Base-by-base conservation (phyloP, 2,888 invertebrate species). In the Andrena bucephala region DNA sequence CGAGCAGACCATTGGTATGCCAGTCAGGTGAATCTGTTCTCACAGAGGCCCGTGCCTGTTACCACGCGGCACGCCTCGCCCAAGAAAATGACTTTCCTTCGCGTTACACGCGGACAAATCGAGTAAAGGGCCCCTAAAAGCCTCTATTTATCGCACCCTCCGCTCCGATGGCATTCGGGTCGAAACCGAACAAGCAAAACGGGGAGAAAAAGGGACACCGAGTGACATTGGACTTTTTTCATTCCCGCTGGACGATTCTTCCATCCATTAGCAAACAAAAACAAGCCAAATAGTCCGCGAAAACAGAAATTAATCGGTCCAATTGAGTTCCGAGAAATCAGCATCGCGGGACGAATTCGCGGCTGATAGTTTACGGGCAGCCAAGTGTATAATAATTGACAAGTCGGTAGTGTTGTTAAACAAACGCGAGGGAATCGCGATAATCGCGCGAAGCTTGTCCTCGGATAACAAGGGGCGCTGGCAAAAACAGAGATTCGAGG, bases 1-100 rank as follows among this genome's bases (percentile, higher is more conserved):
- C 66, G 52, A 73, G 20, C 60, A 70, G 77, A 87, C 80, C 83
- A 89, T 89, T 85, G 91, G 89, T 91, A 92, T 91, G 89, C 81
- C 67, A 89, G 87, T 83, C 92, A 91, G 91, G 90, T 92, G 92
- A 87, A 90, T 89, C 67, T 83, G 84, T 92, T 92, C 92, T 88
- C 92, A 92, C 90, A 89, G 87, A 84, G 74, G 24, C 57, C 84
- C 87, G 92, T 92, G 77, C 92, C 92, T 90, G 92, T 92, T 90
- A 89, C 91, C 83, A 88, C 88, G 78, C 87, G 90, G 92, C 81
- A 91, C 92, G 84, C 78, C 74, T 85, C 83, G 82, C 77, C 75
- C 57, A 87, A 87, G 87, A 90, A 90, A 89, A 89, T 86, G 74
- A 82, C 84, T 87, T 83, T 86, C 84, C 77, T 85, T 86, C 78